Conservation (phyloP, 2,888 invertebrate genomes). For the Zele albiditarsus region DNA sequence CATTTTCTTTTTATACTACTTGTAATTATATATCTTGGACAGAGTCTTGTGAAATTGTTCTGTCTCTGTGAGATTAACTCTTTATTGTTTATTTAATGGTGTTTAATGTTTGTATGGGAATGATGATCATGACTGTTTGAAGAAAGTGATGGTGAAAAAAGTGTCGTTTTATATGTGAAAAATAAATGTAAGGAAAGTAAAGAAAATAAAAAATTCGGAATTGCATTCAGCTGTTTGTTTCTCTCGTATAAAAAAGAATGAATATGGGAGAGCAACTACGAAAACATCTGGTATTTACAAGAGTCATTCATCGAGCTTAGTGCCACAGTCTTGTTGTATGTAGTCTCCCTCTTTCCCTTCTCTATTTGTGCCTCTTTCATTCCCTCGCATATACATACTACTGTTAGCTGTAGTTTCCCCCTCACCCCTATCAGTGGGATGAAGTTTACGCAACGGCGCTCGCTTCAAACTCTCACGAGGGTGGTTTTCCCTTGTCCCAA, state of each 20-base stretch:
- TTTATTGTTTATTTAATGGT: background rate
- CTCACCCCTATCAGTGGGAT: conserved; percentile 1
- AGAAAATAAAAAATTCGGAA: background rate
- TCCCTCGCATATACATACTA: background rate
- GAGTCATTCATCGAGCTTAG: conserved; percentile 58
- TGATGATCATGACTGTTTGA: background rate
- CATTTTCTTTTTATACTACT: background rate
- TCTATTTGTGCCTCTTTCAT: background rate
- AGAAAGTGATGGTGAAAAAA: background rate
- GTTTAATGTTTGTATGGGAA: background rate
- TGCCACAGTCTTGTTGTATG: conserved; percentile 34
- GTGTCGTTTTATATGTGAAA: background rate
- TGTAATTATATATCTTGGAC: background rate
- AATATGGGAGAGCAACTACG: conserved; percentile 37
- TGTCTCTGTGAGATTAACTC: background rate
- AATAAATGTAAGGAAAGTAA: background rate
- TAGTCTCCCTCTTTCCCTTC: conserved; percentile 18
- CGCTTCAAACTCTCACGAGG: conserved; percentile 20
- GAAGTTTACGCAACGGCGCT: conserved; percentile 2
- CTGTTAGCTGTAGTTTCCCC: background rate
- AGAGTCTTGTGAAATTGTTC: background rate
- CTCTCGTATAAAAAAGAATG: conserved; percentile 21
- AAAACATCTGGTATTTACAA: conserved; percentile 55
- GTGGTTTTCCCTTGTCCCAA: conserved; percentile 17
- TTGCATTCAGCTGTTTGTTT: conserved; percentile 24